Evolutionary conservation across 2,113 vertebrate species (phyloP).

Genomic region (Sterrhoptilus dennistouni): DNA sequence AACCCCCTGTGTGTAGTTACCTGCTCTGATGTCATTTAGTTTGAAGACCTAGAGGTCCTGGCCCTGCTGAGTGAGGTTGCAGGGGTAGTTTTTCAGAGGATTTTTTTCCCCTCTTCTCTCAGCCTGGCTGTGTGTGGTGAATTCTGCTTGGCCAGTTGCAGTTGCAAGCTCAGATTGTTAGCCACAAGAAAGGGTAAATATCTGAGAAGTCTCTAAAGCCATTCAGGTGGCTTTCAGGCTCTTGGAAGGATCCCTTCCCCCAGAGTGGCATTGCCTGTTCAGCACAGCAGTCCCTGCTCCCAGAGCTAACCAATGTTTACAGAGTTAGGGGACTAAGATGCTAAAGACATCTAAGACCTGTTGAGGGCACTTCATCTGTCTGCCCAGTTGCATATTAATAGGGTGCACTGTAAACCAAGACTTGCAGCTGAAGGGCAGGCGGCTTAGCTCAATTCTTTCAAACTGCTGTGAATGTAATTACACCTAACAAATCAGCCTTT

Average conservation of each 20-base stretch:
- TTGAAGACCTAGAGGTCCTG: not conserved
- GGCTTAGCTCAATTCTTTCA: slow-evolving; percentile 64
- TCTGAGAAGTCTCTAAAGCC: not conserved
- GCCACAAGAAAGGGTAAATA: not conserved
- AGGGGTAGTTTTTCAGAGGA: not conserved
- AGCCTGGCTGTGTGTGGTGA: not conserved
- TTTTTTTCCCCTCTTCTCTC: not conserved
- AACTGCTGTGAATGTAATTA: slow-evolving; percentile 65
- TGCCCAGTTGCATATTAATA: slow-evolving; percentile 64
- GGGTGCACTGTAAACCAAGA: slow-evolving; percentile 45
- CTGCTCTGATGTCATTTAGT: slow-evolving; percentile 14
- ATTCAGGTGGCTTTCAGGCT: not conserved
- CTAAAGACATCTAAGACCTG: slow-evolving; percentile 59
- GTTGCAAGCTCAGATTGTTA: not conserved
- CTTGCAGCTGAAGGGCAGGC: slow-evolving; percentile 63
- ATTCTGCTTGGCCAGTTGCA: not conserved
- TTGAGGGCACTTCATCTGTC: slow-evolving; percentile 59
- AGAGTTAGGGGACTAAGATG: slow-evolving; percentile 47
- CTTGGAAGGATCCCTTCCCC: not conserved
- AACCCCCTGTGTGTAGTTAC: not conserved
- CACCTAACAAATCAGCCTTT: slow-evolving; percentile 68
- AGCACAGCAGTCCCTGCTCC: not conserved
- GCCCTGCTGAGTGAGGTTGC: not conserved
- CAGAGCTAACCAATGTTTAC: slow-evolving; percentile 39
- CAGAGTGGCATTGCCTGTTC: not conserved